Evolutionary conservation across 1,140 invertebrate genomes (phyloP).

Genomic region (Melanaphis sacchari): DNA sequence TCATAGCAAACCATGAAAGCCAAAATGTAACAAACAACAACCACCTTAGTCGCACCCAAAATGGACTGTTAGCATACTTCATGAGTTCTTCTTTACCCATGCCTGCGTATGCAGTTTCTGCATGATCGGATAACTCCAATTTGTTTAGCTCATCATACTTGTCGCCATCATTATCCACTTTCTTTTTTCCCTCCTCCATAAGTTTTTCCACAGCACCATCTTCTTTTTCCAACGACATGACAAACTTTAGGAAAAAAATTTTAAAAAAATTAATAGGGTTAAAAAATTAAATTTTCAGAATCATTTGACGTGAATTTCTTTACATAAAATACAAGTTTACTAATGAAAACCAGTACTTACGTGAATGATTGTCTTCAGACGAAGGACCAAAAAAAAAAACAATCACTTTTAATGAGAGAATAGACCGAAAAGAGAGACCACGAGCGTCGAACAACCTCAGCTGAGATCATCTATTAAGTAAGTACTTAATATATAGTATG

Average conservation of each 20-base stretch:
- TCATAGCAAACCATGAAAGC: constrained; percentile 84
- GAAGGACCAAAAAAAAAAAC: not conserved
- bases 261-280: not conserved
- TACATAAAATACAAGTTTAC: not conserved
- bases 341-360: not conserved
- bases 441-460: not conserved
- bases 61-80: constrained; percentile 91
- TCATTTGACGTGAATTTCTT: not conserved
- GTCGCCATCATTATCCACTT: not conserved
- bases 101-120: constrained; percentile 73
- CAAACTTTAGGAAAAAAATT: not conserved
- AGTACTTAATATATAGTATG: not conserved
- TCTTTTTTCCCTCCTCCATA: constrained; percentile 26
- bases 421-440: not conserved
- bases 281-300: not conserved
- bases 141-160: constrained; percentile 47
- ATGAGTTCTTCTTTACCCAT: constrained; percentile 89
- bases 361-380: not conserved
- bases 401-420: not conserved
- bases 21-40: constrained; percentile 85
- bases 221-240: constrained; percentile 33
- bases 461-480: not conserved
- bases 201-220: constrained; percentile 46
- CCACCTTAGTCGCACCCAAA: constrained; percentile 87
- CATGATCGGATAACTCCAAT: constrained; percentile 65